phyloP scores from a whole-genome alignment of 1,140 invertebrate species.

The Micrasema minimum region DNA sequence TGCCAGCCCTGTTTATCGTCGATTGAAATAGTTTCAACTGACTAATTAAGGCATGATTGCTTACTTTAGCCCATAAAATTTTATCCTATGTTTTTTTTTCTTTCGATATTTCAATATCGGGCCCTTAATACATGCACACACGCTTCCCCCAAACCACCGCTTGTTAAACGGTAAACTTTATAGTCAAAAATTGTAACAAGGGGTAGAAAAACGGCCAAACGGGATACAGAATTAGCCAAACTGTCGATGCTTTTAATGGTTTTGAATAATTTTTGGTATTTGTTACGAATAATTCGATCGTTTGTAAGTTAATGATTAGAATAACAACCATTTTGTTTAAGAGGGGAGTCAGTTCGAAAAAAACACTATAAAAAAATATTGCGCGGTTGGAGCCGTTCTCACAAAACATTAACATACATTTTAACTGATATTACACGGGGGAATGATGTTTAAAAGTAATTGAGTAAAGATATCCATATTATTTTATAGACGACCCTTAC shows the following conservation, averaged over 20 bases:
- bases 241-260: slow-evolving; percentile 31
- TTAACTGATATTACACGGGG: no score
- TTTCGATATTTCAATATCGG: slow-evolving; percentile 29
- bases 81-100: slow-evolving; percentile 35
- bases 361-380: no score
- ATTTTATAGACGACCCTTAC: no score
- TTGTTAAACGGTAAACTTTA: slow-evolving; percentile 23
- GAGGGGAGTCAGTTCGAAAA: no score
- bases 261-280: slow-evolving; percentile 32
- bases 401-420: no score
- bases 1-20: slow-evolving; percentile 40
- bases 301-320: slow-evolving; percentile 21
- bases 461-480: no score
- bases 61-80: slow-evolving; percentile 47
- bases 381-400: no score
- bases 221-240: slow-evolving; percentile 7
- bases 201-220: background rate
- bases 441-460: no score
- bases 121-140: slow-evolving; percentile 7
- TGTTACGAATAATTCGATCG: slow-evolving; percentile 5
- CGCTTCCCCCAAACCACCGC: slow-evolving; percentile 10
- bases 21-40: slow-evolving; percentile 50
- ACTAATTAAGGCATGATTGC: slow-evolving; percentile 53
- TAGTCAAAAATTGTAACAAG: slow-evolving; percentile 3
- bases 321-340: slow-evolving; percentile 13